Conservation (phyloP, 2,888 invertebrate genomes). For the Cloeon dipterum region DNA sequence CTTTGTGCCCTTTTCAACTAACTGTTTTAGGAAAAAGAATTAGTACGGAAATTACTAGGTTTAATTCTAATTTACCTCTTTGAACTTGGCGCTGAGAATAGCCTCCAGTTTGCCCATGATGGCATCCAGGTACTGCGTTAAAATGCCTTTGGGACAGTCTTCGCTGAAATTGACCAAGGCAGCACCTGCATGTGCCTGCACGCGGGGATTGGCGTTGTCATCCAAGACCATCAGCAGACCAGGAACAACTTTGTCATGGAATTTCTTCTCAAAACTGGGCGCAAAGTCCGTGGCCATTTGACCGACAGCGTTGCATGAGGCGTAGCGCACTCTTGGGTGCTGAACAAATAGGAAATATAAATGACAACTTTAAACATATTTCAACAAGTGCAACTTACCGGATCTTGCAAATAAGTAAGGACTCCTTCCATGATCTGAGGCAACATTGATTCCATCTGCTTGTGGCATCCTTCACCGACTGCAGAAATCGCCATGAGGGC, state of each 20-base stretch:
- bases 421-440: conserved; percentile 81
- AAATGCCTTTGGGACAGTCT: conserved; percentile 88
- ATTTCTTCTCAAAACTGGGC: conserved; percentile 90
- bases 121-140: conserved; percentile 72
- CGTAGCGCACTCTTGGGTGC: conserved; percentile 85
- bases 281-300: conserved; percentile 99
- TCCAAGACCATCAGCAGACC: conserved; percentile 72
- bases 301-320: conserved; percentile 95
- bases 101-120: conserved; percentile 79
- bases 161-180: conserved; percentile 98
- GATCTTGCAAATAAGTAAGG: conserved; percentile 60
- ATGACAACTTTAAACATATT: too few species aligned
- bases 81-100: conserved; percentile 78
- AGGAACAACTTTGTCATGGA: conserved; percentile 86
- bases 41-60: not conserved
- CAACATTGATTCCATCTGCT: conserved; percentile 92
- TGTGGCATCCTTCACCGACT: conserved; percentile 94
- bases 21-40: conserved; percentile 17
- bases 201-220: conserved; percentile 78
- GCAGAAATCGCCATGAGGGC: conserved; percentile 97
- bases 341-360: too few species aligned
- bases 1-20: conserved; percentile 84
- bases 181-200: conserved; percentile 70
- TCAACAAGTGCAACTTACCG: too few species aligned
- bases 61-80: conserved; percentile 36